Evolutionary conservation across 1,140 invertebrate species (phyloP), one percentile per base, ranked within the genome.

Genomic region (Ridgeia piscesae): DNA sequence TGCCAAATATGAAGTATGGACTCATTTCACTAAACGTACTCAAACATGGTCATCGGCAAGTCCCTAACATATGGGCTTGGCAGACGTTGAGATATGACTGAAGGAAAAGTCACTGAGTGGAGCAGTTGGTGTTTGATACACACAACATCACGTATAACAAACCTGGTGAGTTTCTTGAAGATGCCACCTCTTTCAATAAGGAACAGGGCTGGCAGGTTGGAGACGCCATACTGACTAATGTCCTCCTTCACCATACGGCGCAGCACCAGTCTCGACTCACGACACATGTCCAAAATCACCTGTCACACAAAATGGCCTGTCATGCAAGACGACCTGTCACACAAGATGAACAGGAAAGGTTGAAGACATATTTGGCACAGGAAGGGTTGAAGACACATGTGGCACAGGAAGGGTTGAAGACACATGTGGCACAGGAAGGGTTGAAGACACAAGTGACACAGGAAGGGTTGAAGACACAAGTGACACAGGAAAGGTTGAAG

Each of bases 151-250:
- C 27, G 17, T 21, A 77, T 77, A 77, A 93, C 94, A 94, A 91
- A 95, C 95, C 93, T 93, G 11, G 95, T 94, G 34, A 95, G 58
- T 2, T 93, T 88, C 50, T 93, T 93, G 91, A 94, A 95, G 90
- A 93, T 94, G 0, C 94, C 94, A 93, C 94, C 95, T 48, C 92
- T 91, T 91, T 94, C 94, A 34, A 95, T 93, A 1, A 94, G 91
- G 92, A 94, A 95, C 89, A 95, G 91, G 11, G 95, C 94, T 0
- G 95, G 95, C 34, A 95, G 94, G 31, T 92, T 92, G 6, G 34
- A 94, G 91, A 95, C 94, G n/a, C 94, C 94, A 94, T 94, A 95
- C 92, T 95, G 95, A n/a, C 91, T 92, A 34, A 95, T 94, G 27
- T 93, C 92, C 88, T 93, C 91, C 33, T 94, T 94, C 77, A 94